Conservation (phyloP, 1,140 invertebrate species). For the Pogonus chalceus region DNA sequence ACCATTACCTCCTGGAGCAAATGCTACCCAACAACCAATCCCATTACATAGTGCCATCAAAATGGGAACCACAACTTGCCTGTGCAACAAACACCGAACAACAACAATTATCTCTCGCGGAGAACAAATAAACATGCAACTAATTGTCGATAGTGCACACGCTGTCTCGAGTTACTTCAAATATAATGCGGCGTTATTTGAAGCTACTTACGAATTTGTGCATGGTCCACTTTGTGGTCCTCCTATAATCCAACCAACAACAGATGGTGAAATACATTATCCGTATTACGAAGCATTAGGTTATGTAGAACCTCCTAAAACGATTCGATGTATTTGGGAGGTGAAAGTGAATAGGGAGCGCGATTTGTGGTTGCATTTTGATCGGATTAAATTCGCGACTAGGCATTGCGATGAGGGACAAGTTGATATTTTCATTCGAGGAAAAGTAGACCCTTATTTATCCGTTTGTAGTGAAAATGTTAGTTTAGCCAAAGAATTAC, state of each 20-base stretch:
- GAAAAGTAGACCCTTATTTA: slow-evolving; percentile 56
- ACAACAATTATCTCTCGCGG: slow-evolving; percentile 60
- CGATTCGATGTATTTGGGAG: slow-evolving; percentile 81
- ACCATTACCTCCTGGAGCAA: slow-evolving; percentile 40
- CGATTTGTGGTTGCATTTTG: slow-evolving; percentile 77
- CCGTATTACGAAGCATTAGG: slow-evolving; percentile 74
- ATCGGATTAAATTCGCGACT: slow-evolving; percentile 71
- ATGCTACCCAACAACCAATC: slow-evolving; percentile 34
- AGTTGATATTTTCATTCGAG: slow-evolving; percentile 69
- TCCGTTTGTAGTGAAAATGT: slow-evolving; percentile 76
- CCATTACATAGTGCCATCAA: slow-evolving; percentile 44
- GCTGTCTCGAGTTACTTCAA: slow-evolving; percentile 81
- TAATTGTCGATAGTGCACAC: slow-evolving; percentile 70
- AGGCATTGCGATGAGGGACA: slow-evolving; percentile 73
- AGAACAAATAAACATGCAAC: slow-evolving; percentile 64
- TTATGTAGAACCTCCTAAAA: slow-evolving; percentile 59
- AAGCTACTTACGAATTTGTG: slow-evolving; percentile 76
- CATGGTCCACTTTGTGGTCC: slow-evolving; percentile 80
- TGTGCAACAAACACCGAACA: slow-evolving; percentile 51
- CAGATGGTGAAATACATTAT: slow-evolving; percentile 75
- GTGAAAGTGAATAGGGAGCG: slow-evolving; percentile 66
- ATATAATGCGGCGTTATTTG: slow-evolving; percentile 65
- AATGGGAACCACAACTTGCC: slow-evolving; percentile 45
- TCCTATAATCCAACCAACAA: slow-evolving; percentile 59
- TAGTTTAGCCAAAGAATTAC: slow-evolving; percentile 61